Evolutionary conservation across 2,113 vertebrate species (phyloP).

Genomic region (Oryzias javanicus): DNA sequence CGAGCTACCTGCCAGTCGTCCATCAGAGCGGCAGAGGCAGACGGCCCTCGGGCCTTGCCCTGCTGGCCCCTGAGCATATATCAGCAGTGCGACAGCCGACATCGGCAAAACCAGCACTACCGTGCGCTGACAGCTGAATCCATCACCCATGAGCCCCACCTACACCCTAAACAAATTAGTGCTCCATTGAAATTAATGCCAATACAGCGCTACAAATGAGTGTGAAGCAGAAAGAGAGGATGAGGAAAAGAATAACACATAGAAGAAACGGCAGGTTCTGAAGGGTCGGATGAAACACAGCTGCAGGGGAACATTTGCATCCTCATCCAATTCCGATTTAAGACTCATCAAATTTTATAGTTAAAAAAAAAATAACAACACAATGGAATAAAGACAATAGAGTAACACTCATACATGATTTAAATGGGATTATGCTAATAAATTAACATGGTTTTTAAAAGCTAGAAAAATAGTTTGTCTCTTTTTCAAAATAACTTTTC

Average conservation of each 20-base stretch:
- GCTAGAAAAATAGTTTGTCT: no score
- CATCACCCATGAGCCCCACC: conserved; percentile 66
- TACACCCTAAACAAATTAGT: conserved; percentile 66
- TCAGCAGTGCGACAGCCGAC: conserved; percentile 61
- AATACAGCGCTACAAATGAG: conserved; percentile 63
- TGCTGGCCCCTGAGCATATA: conserved; percentile 69
- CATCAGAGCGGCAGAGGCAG: conserved; percentile 60
- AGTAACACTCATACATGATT: no score
- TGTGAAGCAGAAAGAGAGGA: conserved; percentile 17
- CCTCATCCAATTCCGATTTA: conserved; percentile 2
- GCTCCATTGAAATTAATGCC: conserved; percentile 55
- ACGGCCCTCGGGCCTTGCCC: conserved; percentile 60
- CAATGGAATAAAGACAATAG: no score
- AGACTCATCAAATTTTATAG: background rate
- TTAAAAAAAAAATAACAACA: background rate
- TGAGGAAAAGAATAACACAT: conserved; percentile 46
- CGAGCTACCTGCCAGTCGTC: conserved; percentile 65
- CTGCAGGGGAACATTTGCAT: background rate
- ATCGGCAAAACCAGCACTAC: conserved; percentile 64
- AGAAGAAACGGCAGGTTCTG: conserved; percentile 29
- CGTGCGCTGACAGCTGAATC: conserved; percentile 68
- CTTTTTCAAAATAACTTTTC: no score
- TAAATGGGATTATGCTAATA: no score
- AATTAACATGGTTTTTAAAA: no score
- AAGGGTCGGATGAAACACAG: conserved; percentile 6